Base-by-base conservation (phyloP, 2,113 vertebrate genomes). In the Paracanthobrama guichenoti region DNA sequence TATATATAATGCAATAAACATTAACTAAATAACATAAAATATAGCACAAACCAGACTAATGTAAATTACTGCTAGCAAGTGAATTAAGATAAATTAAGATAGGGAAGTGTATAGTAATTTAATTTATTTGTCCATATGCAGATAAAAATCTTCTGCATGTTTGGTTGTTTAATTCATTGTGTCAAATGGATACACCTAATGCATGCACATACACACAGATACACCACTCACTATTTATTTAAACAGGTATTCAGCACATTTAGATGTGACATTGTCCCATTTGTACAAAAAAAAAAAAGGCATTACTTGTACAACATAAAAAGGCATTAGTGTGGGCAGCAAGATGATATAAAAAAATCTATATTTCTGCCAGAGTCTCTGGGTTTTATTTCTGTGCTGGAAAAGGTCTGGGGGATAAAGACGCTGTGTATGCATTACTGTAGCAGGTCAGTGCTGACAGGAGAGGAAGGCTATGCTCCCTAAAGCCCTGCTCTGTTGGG, bases 251-350 rank as follows among this genome's bases (percentile, higher is more conserved):
- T 42, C 67, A n/a, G 28, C 3, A 57, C 35, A 39, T 39, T 55
- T 46, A 31, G 48, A 69, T 60, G 12, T 24, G 16, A 59, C 46
- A 79, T 35, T 46, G 66, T 39, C 26, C n/a, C 11, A 31, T 59
- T 50, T 57, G 55, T 76, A 57, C 53, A 39, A 66, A 4, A 8
- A 8, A 39, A 39, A 78, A 83, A 72, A 71, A 79, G 55, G 35
- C 85, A 85, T 89, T 86, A 31, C 66, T 50, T 57, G 55, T 76
- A 57, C 44, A 39, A 66, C 10, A 11, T 11, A 77, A 83, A 72
- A 71, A 75, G 60, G 35, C 85, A 85, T 89, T 86, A 80, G 76
- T 69, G 28, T 85, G 74, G 80, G 69, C 79, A 88, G 75, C 83
- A 64, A 39, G 81, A 86, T 73, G 77, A 60, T 80, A 73, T 83